These are phyloP conservation scores for Drosophila flavopinicola DNA, from an alignment of 2,888 invertebrate genomes.

Conservation along the genomic window DNA sequence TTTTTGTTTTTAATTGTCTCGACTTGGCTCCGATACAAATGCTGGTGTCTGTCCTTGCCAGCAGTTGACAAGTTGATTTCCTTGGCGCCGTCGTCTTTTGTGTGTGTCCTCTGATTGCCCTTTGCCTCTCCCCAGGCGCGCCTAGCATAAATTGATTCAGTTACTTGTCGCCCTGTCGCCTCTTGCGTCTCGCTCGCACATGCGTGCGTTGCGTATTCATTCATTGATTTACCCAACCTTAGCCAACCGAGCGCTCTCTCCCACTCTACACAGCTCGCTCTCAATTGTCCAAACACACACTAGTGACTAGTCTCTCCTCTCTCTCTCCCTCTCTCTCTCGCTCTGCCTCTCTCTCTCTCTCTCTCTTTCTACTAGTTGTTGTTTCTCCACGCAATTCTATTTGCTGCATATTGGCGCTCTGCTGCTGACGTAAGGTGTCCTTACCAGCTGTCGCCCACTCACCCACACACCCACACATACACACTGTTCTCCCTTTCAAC, in stretches of 20 bases:
- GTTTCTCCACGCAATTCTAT: slow-evolving; percentile 50
- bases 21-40: slow-evolving; percentile 15
- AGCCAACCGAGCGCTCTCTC: slow-evolving; percentile 15
- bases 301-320: slow-evolving; percentile 1
- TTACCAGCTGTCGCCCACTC: slow-evolving; percentile 51
- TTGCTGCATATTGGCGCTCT: slow-evolving; percentile 46
- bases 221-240: slow-evolving; percentile 64
- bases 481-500: slow-evolving; percentile 2
- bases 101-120: slow-evolving; percentile 68
- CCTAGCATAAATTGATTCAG: slow-evolving; percentile 64
- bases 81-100: slow-evolving; percentile 56
- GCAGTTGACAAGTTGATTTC: slow-evolving; percentile 71
- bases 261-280: slow-evolving; percentile 21
- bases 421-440: slow-evolving; percentile 76
- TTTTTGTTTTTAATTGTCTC: slow-evolving; percentile 40
- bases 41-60: slow-evolving; percentile 58
- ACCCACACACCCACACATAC: slow-evolving; percentile 18
- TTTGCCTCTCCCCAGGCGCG: slow-evolving; percentile 31
- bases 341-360: slow-evolving; percentile 12
- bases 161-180: slow-evolving; percentile 31
- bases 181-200: slow-evolving; percentile 35
- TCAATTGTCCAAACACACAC: slow-evolving; percentile 9
- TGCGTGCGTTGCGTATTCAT: slow-evolving; percentile 55
- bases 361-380: neutral
- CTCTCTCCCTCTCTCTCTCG: neutral